Conservation (phyloP, 2,797 vertebrate genomes). For the Artibeus jamaicensis region DNA sequence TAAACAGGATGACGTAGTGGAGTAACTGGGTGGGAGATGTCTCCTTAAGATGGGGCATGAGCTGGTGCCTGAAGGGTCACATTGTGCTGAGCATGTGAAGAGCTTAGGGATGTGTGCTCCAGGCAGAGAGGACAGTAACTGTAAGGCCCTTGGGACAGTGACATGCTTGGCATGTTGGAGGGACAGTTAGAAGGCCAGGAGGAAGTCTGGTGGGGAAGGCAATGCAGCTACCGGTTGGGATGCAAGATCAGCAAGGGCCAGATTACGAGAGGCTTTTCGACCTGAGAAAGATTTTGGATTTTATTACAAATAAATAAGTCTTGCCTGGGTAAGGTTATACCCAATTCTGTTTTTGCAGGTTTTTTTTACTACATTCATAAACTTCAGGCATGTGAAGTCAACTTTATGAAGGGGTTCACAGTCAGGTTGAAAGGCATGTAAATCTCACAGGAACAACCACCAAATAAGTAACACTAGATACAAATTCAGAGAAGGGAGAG, state of each 20-base stretch:
- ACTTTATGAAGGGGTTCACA: neutral
- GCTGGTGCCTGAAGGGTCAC: neutral
- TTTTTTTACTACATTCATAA: neutral
- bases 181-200: neutral
- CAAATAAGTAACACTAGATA: neutral
- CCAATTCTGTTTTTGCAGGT: neutral
- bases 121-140: neutral
- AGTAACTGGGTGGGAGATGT: neutral
- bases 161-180: neutral
- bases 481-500: neutral
- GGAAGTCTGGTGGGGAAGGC: neutral
- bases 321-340: neutral
- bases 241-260: neutral
- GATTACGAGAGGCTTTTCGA: neutral
- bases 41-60: neutral
- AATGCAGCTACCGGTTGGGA: rapidly evolving
- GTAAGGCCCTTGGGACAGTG: neutral
- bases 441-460: neutral
- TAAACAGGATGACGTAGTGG: neutral
- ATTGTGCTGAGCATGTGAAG: neutral
- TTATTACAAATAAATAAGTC: neutral
- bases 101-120: neutral
- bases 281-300: neutral
- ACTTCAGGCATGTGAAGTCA: neutral
- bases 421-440: neutral